These are phyloP conservation scores for Incurvaria masculella DNA, from an alignment of 2,888 invertebrate species.

Conservation along the genomic window DNA sequence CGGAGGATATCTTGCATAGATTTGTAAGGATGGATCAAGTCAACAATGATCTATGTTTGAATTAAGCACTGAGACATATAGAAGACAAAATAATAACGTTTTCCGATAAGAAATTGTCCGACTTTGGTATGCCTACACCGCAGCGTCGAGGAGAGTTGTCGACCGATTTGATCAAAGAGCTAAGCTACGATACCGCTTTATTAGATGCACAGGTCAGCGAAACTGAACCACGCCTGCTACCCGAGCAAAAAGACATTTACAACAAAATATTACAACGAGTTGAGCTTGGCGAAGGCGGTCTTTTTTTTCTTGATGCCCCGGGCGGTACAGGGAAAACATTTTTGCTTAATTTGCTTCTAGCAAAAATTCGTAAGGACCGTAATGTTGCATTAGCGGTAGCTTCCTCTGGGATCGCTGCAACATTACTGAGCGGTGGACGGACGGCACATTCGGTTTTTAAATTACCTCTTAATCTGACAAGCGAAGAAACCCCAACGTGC, in stretches of 20 bases:
- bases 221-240: constrained; percentile 18
- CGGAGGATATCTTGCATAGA: constrained; percentile 14
- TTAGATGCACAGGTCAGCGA: constrained; percentile 18
- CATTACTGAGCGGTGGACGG: constrained; percentile 18
- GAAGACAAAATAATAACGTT: constrained; percentile 19
- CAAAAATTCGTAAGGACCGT: constrained; percentile 19
- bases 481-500: constrained; percentile 17
- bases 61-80: constrained; percentile 17
- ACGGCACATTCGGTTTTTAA: constrained; percentile 17
- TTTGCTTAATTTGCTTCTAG: constrained; percentile 22
- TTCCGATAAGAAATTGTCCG: constrained; percentile 17
- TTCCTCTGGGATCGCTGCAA: constrained; percentile 24
- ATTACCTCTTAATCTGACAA: constrained; percentile 12
- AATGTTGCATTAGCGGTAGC: constrained; percentile 24
- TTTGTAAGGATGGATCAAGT: constrained; percentile 11
- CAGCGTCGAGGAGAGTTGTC: constrained; percentile 14
- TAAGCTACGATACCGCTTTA: constrained; percentile 17
- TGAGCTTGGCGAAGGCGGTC: too few relatives aligned
- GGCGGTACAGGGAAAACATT: constrained; percentile 30
- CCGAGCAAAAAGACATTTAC: constrained; percentile 16
- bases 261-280: background rate
- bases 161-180: constrained; percentile 18
- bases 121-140: constrained; percentile 18
- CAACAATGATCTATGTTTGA: constrained; percentile 15
- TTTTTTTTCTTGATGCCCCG: constrained; percentile 23